Percentiles rank a stretch among this genome's conserved stretches.
Conservation (phyloP, 2,113 vertebrate genomes). For the Gallinago jamesoni region DNA sequence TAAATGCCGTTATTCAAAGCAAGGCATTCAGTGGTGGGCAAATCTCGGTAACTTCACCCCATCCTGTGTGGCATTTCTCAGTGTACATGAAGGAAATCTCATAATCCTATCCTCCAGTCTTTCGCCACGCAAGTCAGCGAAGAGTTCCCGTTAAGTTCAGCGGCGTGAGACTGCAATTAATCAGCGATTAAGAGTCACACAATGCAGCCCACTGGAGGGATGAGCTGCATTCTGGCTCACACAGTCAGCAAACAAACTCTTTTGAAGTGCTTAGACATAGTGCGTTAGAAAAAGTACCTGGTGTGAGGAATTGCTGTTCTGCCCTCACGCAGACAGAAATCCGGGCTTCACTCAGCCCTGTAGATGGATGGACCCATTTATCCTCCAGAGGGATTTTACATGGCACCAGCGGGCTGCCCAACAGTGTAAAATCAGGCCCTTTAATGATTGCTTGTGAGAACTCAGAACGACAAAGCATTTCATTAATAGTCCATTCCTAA, state of each 20-base stretch:
- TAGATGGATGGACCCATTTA: slow-evolving; percentile 27
- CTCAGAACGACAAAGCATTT: slow-evolving; percentile 24
- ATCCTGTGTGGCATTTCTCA: neutral
- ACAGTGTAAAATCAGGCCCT: slow-evolving; percentile 17
- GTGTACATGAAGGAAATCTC: neutral
- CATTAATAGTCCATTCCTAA: slow-evolving; percentile 14
- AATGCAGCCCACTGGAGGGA: neutral
- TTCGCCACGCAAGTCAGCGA: neutral
- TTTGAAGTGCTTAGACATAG: neutral
- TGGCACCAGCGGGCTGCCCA: neutral
- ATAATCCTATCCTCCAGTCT: neutral
- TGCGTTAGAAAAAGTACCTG: neutral
- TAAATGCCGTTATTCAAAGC: neutral
- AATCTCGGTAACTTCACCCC: rapidly evolving
- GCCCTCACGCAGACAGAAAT: neutral
- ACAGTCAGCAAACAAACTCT: neutral
- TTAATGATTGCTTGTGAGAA: slow-evolving; percentile 27
- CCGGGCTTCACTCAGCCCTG: neutral
- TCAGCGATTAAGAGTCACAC: neutral
- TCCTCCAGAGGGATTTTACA: slow-evolving; percentile 28
- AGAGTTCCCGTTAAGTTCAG: neutral
- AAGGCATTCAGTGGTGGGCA: neutral
- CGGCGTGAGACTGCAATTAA: slow-evolving; percentile 15
- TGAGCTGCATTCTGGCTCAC: neutral
- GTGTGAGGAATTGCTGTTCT: neutral